Base-by-base conservation (phyloP, 2,888 invertebrate species). In the Keiferia lycopersicella region DNA sequence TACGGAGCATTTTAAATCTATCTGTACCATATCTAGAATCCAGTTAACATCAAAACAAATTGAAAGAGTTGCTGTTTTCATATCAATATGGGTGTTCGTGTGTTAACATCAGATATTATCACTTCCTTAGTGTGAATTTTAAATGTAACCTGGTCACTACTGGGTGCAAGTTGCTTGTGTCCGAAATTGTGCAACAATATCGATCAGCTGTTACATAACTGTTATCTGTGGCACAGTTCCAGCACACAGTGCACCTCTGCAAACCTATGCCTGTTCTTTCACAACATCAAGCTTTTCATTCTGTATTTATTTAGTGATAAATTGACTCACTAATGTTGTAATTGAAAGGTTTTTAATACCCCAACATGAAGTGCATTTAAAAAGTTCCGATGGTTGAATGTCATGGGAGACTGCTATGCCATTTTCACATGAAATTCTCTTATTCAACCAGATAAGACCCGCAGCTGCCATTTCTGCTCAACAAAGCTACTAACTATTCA, bases 151-250 rank as follows among this genome's bases (percentile, higher is more conserved):
- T 63, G 63, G 63, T 56, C 26, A 34, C 56, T 34, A 56, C 56
- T 61, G 51, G 57, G 53, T 18, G 22, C 56, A 20, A 18, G 34
- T 51, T 50, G 51, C 3, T 26, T 26, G 26, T 34, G 10, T 4
- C 34, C 34, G 3, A 26, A 34, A 34, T 8, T 34, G 10, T 8
- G 34, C 34, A 26, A 26, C 34, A 34, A 8, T 7, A 34, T 34
- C 10, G 34, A 34, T 26, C 34, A 34, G 34, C 34, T 34, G 34
- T 34, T 10, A 34, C 34, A 34, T 34, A 81, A 81, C 69, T 62
- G 11, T 22, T 22, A 41, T 67, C 68, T 70, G 70, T 76, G 80
- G 73, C 77, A 75, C 73, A 73, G 72, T 76, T 80, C 77, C 73
- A 69, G 69, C 67, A 70, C 69, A 76, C 78, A 73, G 71, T 73